Percentiles rank a stretch among this genome's conserved stretches.
Evolutionary conservation across 2,797 vertebrate species (phyloP).

Genomic region (Melanotaenia pygmaea): DNA sequence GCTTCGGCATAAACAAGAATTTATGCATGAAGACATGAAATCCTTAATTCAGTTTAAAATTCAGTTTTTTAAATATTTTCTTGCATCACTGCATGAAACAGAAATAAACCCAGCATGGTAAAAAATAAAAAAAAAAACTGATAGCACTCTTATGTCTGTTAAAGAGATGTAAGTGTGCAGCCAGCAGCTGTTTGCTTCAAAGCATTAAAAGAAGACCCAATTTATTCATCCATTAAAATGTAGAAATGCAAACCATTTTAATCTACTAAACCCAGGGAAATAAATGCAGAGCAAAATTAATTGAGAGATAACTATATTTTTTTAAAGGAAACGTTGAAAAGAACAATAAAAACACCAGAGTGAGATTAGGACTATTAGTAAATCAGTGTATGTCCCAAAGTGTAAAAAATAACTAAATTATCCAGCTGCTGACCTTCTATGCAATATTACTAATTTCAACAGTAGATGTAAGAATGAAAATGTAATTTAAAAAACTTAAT

Average conservation of each 20-base stretch:
- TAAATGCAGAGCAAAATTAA: neutral
- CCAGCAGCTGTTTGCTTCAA: slow-evolving; percentile 1
- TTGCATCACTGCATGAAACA: neutral
- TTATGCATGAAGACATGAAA: neutral
- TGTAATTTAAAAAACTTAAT: neutral
- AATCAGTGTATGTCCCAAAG: neutral
- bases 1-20: neutral
- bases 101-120: neutral
- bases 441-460: neutral
- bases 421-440: too few species aligned
- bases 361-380: neutral
- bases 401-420: neutral
- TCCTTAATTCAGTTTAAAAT: neutral
- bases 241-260: neutral
- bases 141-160: neutral
- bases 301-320: neutral
- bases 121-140: neutral
- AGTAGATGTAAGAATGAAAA: slow-evolving; percentile 1
- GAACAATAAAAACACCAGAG: neutral
- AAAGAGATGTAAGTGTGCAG: neutral
- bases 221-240: neutral
- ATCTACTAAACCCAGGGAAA: neutral
- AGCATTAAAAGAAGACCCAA: neutral
- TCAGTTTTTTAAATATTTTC: neutral
- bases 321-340: neutral